Conservation (phyloP, 2,888 invertebrate genomes). For the Drosophila parthenogenetica region DNA sequence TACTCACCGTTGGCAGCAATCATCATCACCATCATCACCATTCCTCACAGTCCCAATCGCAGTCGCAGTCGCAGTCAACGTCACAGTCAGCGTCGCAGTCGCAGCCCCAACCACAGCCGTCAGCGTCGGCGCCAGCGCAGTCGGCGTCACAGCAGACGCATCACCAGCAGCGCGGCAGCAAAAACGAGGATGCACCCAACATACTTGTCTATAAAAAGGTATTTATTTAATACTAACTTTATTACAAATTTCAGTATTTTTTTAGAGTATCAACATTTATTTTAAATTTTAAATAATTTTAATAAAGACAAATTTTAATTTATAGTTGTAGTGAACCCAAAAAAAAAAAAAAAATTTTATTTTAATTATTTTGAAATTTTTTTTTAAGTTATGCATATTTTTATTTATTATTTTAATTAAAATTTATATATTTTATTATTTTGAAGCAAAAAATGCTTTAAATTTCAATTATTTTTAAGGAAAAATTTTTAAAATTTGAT, state of each 20-base stretch:
- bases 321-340: too few relatives aligned
- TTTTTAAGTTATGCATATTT: too few relatives aligned
- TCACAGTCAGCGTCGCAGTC: constrained; percentile 31
- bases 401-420: too few relatives aligned
- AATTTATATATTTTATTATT: too few relatives aligned
- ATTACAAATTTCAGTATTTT: neutral
- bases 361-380: too few relatives aligned
- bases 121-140: constrained; percentile 35
- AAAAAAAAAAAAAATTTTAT: too few relatives aligned
- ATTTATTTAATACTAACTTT: constrained; percentile 26
- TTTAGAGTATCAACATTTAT: too few relatives aligned
- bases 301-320: too few relatives aligned
- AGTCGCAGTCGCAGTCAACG: constrained; percentile 24
- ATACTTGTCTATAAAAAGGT: constrained; percentile 96
- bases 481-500: too few relatives aligned
- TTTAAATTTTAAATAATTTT: too few relatives aligned
- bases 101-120: constrained; percentile 24
- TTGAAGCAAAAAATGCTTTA: too few relatives aligned
- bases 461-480: too few relatives aligned
- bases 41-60: constrained; percentile 29
- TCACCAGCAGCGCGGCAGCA: constrained; percentile 70
- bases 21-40: constrained; percentile 65
- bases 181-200: constrained; percentile 92
- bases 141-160: constrained; percentile 36
- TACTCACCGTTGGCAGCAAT: constrained; percentile 68